A percentile compares a stretch with the other conserved stretches of the same genome.
These are phyloP conservation scores for Catagonus wagneri DNA, from an alignment of 2,113 vertebrate species.

Conservation along the genomic window DNA sequence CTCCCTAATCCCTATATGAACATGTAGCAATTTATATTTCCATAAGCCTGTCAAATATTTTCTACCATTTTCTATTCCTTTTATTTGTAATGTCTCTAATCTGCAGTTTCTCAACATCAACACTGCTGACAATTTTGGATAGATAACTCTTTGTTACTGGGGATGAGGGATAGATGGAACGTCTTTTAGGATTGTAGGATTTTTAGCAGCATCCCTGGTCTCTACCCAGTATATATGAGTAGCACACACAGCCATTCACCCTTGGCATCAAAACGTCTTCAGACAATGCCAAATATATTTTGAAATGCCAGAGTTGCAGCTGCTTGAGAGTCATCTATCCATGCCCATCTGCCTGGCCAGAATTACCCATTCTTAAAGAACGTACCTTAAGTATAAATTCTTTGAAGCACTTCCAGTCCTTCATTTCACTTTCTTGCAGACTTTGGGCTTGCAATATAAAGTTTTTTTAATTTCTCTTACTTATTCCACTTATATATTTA, in stretches of 20 bases:
- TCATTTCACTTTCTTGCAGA: not conserved
- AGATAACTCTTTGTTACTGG: not conserved
- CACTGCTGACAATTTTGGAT: not conserved
- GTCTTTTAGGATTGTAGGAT: not conserved
- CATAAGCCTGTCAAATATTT: not conserved
- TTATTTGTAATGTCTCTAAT: not conserved
- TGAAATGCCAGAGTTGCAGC: not conserved
- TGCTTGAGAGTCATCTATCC: not conserved
- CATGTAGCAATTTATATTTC: not conserved
- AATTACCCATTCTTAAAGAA: not conserved
- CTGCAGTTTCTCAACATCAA: not conserved
- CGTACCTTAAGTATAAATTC: not conserved
- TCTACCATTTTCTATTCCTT: not conserved
- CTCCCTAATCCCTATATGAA: fast-evolving
- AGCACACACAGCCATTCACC: not conserved
- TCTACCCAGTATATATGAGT: not conserved
- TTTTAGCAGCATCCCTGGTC: not conserved
- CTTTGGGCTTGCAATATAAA: not conserved
- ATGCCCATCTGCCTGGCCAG: not conserved
- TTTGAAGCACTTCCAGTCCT: not conserved
- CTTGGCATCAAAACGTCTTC: not conserved
- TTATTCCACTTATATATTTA: not conserved
- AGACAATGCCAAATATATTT: not conserved
- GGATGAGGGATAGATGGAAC: fast-evolving
- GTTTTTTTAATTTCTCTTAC: not conserved